Evolutionary conservation across 2,113 vertebrate genomes (phyloP).

Genomic region (Lethenteron camtschaticum): DNA sequence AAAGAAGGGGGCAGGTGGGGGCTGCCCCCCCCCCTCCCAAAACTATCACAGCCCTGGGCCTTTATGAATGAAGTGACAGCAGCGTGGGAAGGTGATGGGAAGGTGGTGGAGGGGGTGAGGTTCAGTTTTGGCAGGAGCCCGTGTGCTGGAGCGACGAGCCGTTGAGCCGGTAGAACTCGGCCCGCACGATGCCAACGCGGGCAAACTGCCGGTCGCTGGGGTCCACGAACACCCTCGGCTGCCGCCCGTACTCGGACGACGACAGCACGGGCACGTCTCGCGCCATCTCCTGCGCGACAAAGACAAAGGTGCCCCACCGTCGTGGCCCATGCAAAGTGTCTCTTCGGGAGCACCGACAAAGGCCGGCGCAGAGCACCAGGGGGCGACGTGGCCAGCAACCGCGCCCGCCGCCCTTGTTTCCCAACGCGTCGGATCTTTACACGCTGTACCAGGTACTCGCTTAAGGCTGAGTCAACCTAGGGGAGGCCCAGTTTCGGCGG

Average conservation of each 20-base stretch:
- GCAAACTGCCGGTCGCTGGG: slow-evolving; percentile 10
- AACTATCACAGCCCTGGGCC: too few relatives aligned
- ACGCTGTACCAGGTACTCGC: slow-evolving; percentile 12
- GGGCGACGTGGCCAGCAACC: slow-evolving; percentile 19
- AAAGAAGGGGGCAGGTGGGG: too few relatives aligned
- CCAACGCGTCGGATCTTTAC: slow-evolving; percentile 10
- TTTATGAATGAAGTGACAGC: too few relatives aligned
- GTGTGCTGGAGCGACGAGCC: slow-evolving; percentile 10
- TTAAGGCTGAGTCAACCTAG: background rate
- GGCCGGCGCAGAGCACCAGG: slow-evolving; percentile 9
- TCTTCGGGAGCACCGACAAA: too few relatives aligned
- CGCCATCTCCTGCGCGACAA: slow-evolving; percentile 20
- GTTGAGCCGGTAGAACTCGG: slow-evolving; percentile 26
- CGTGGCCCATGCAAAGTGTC: too few relatives aligned
- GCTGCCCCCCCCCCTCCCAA: too few relatives aligned
- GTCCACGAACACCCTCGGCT: slow-evolving; percentile 6
- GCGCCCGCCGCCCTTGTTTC: slow-evolving; percentile 12
- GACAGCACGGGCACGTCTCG: slow-evolving; percentile 19
- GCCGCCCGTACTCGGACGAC: slow-evolving; percentile 24
- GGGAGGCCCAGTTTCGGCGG: too few relatives aligned
- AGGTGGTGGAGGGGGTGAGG: too few relatives aligned
- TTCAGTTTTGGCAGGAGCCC: too few relatives aligned
- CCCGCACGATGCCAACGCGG: slow-evolving; percentile 15
- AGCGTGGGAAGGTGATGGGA: too few relatives aligned
- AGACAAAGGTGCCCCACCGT: background rate